phyloP scores from a whole-genome alignment of 2,888 invertebrate species.

The Horisme vitalbata region DNA sequence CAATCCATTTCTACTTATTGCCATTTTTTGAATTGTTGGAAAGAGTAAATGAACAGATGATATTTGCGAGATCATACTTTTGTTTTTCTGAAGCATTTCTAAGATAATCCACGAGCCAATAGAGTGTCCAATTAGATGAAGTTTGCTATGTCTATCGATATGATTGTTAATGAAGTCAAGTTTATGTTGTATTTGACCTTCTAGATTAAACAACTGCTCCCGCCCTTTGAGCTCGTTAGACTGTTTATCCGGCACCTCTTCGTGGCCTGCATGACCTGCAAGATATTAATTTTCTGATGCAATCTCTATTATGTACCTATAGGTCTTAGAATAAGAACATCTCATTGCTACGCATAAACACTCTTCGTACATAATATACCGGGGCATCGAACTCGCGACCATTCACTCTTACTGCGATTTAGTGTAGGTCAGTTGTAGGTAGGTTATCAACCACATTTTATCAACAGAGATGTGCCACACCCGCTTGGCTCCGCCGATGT shows the following conservation, averaged over 20 bases:
- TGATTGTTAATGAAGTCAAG: slow-evolving; percentile 88
- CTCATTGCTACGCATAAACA: too few relatives aligned
- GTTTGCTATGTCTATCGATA: slow-evolving; percentile 86
- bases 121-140: slow-evolving; percentile 95
- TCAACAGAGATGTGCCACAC: too few relatives aligned
- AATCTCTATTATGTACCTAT: too few relatives aligned
- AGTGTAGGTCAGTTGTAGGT: too few relatives aligned
- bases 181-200: slow-evolving; percentile 92
- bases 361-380: too few relatives aligned
- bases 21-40: slow-evolving; percentile 94
- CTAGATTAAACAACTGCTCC: slow-evolving; percentile 86
- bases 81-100: slow-evolving; percentile 85
- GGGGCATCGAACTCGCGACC: too few relatives aligned
- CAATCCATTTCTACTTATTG: slow-evolving; percentile 88
- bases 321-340: too few relatives aligned
- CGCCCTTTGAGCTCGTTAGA: slow-evolving; percentile 77
- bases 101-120: slow-evolving; percentile 93
- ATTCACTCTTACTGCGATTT: too few relatives aligned
- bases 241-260: slow-evolving; percentile 67
- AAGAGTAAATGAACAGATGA: slow-evolving; percentile 89
- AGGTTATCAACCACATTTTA: too few relatives aligned
- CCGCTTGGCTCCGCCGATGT: too few relatives aligned
- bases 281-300: too few relatives aligned
- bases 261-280: slow-evolving; percentile 91
- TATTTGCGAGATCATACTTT: slow-evolving; percentile 78